Percentiles rank a stretch among this genome's conserved stretches.
Evolutionary conservation across 2,888 invertebrate genomes (phyloP).

Genomic region (Drosophila pseudotakahashii): DNA sequence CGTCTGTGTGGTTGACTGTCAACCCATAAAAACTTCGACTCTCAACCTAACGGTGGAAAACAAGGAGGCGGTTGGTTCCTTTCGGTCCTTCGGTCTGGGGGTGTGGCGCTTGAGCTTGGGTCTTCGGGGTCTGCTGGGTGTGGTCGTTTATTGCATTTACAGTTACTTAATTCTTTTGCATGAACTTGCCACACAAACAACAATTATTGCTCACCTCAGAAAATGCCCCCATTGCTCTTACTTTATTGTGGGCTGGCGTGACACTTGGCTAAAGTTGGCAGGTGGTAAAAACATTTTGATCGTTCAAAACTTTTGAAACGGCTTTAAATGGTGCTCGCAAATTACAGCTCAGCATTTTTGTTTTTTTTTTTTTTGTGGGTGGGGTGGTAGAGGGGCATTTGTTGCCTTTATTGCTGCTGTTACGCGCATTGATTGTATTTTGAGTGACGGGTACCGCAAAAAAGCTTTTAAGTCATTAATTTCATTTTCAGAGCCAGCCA

Average conservation of each 20-base stretch:
- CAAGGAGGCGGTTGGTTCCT: neutral
- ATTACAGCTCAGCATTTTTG: slow-evolving; percentile 52
- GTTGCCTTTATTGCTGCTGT: slow-evolving; percentile 49
- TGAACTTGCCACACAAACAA: slow-evolving; percentile 74
- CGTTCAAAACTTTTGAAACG: slow-evolving; percentile 56
- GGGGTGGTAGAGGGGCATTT: slow-evolving; percentile 12
- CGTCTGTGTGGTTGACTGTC: slow-evolving; percentile 70
- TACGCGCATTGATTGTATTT: slow-evolving; percentile 72
- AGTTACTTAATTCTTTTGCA: slow-evolving; percentile 76
- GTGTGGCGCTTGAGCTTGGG: neutral
- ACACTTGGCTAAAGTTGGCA: slow-evolving; percentile 42
- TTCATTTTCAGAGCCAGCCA: slow-evolving; percentile 57
- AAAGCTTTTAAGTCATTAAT: slow-evolving; percentile 82
- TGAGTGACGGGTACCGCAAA: slow-evolving; percentile 80
- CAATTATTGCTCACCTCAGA: slow-evolving; percentile 64
- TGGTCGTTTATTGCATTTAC: slow-evolving; percentile 70
- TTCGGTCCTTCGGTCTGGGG: neutral
- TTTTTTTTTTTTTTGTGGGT: slow-evolving; percentile 29
- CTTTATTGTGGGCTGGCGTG: slow-evolving; percentile 34
- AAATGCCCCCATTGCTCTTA: slow-evolving; percentile 16
- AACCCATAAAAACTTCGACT: slow-evolving; percentile 67
- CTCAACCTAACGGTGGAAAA: slow-evolving; percentile 3
- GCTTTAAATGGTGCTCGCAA: slow-evolving; percentile 52
- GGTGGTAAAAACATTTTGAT: slow-evolving; percentile 56
- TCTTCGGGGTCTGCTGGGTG: slow-evolving; percentile 12